These are phyloP conservation scores for Julus scandinavius DNA, from an alignment of 2,888 invertebrate species.

Conservation along the genomic window DNA sequence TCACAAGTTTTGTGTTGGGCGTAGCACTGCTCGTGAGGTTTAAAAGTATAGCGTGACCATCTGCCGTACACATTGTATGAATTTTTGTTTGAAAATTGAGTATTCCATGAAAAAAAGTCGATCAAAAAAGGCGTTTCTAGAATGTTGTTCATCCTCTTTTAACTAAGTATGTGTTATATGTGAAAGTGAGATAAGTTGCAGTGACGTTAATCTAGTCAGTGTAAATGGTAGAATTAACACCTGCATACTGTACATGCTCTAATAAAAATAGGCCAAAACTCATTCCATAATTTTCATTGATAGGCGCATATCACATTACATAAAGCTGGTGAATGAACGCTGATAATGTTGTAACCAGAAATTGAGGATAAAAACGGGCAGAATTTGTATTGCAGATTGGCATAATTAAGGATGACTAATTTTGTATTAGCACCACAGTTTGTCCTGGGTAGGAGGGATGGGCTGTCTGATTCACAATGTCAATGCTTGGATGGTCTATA, in stretches of 20 bases:
- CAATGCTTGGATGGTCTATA: no score
- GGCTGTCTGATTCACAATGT: no score
- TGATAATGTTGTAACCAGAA: background rate
- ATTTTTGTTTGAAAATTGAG: background rate
- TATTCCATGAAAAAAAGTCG: background rate
- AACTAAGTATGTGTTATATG: background rate
- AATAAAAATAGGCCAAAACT: background rate
- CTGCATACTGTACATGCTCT: background rate
- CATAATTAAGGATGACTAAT: no score
- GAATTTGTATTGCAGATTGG: no score
- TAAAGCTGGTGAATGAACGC: background rate
- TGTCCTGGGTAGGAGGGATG: no score
- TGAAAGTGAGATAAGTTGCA: conserved; percentile 6
- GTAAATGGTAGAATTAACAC: background rate
- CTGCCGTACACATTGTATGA: background rate
- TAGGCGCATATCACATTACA: background rate
- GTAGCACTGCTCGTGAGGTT: background rate
- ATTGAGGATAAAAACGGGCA: background rate
- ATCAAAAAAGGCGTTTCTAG: background rate
- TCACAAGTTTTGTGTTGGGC: background rate
- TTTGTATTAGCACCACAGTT: no score
- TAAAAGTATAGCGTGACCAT: background rate
- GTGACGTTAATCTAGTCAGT: background rate
- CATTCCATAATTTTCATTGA: background rate
- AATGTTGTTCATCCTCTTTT: background rate